Conservation (phyloP, 1,140 invertebrate genomes). For the Cheumatopsyche charites region DNA sequence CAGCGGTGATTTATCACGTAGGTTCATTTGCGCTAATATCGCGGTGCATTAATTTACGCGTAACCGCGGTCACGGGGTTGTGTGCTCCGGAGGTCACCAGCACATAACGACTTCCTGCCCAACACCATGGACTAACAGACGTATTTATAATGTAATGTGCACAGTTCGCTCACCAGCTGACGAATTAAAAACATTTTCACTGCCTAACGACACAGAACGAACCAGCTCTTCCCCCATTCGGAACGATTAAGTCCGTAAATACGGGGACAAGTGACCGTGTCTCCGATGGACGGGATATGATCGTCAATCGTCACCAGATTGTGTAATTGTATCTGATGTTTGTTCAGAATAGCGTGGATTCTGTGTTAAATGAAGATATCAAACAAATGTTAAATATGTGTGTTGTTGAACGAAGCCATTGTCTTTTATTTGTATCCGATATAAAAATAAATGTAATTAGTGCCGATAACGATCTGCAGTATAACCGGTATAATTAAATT, state of each 20-base stretch:
- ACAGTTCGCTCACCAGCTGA: constrained; percentile 33
- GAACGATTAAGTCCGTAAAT: constrained; percentile 29
- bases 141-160: constrained; percentile 7
- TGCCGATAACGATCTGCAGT: too few species aligned
- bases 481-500: too few species aligned
- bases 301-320: constrained; percentile 4
- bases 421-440: too few species aligned
- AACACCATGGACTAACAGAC: neutral
- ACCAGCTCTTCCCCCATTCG: constrained; percentile 6
- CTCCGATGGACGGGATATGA: neutral
- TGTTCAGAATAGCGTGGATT: neutral
- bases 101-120: constrained; percentile 46
- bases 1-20: constrained; percentile 29
- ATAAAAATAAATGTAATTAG: too few species aligned
- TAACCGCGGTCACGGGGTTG: constrained; percentile 42
- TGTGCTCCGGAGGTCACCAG: constrained; percentile 39
- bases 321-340: neutral
- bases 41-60: constrained; percentile 35
- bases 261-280: neutral
- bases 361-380: too few species aligned
- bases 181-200: constrained; percentile 36
- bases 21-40: constrained; percentile 22
- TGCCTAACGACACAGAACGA: constrained; percentile 34
- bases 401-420: too few species aligned
- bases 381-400: too few species aligned